Conservation (phyloP, 1,140 invertebrate species). For the Pomacea maculata region DNA sequence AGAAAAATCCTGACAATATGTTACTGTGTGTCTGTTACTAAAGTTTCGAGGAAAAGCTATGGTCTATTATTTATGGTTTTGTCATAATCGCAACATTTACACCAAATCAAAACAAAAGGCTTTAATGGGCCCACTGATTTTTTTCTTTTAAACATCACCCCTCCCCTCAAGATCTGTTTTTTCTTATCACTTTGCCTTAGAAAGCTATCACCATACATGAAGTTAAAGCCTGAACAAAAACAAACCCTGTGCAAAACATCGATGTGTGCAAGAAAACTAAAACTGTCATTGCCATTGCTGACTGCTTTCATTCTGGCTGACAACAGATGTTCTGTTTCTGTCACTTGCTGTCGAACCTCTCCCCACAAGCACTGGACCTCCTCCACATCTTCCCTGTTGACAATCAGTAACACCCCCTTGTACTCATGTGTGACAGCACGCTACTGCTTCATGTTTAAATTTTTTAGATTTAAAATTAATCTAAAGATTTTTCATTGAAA, state of each 20-base stretch:
- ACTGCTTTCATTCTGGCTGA: conserved; percentile 35
- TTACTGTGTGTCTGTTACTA: too few species aligned
- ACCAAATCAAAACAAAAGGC: neutral
- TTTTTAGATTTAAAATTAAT: too few species aligned
- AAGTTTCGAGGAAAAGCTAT: too few species aligned
- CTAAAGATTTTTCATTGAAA: too few species aligned
- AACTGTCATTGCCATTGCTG: conserved; percentile 43
- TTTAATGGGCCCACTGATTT: too few species aligned
- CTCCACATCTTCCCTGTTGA: conserved; percentile 42
- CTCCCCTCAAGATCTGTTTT: neutral
- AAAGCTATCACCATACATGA: neutral
- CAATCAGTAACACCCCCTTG: neutral
- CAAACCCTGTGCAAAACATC: conserved; percentile 39
- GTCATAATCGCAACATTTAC: too few species aligned
- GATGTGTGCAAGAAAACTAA: conserved; percentile 36
- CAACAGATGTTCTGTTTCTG: conserved; percentile 42
- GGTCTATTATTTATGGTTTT: too few species aligned
- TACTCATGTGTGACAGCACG: too few species aligned
- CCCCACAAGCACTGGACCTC: conserved; percentile 42
- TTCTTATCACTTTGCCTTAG: neutral
- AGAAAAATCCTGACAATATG: too few species aligned
- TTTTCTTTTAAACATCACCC: neutral
- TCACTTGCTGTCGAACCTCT: conserved; percentile 39
- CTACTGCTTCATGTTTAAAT: too few species aligned
- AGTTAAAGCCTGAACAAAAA: neutral